Percentiles rank a stretch among this genome's conserved stretches.
Evolutionary conservation across 2,113 vertebrate species (phyloP).

Genomic region (Poeciliopsis turrubarensis): DNA sequence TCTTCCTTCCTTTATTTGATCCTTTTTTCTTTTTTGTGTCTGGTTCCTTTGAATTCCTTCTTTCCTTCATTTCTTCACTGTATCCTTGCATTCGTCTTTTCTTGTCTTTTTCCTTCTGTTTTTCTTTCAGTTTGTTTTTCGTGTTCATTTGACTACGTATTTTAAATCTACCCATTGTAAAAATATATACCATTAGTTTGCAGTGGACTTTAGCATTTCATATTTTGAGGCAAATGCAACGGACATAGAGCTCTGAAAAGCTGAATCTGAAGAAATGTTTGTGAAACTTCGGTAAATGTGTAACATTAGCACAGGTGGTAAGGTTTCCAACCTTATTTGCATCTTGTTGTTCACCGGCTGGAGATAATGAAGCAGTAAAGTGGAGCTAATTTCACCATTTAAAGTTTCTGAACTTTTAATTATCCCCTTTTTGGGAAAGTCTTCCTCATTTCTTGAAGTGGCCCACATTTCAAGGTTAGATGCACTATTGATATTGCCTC

Average conservation of each 20-base stretch:
- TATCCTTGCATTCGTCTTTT: too few relatives aligned
- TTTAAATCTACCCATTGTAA: too few relatives aligned
- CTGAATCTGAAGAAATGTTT: not conserved
- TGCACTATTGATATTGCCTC: slow-evolving; percentile 70
- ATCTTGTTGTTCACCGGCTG: slow-evolving; percentile 19
- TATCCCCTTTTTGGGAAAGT: slow-evolving; percentile 60
- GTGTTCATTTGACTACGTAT: too few relatives aligned
- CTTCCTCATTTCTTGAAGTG: slow-evolving; percentile 74
- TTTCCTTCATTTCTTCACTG: too few relatives aligned
- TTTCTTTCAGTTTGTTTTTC: too few relatives aligned
- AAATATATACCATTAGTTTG: not conserved
- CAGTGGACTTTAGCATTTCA: not conserved
- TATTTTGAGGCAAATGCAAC: not conserved
- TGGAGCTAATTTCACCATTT: slow-evolving; percentile 62
- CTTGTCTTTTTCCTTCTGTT: too few relatives aligned
- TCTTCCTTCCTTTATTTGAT: too few relatives aligned
- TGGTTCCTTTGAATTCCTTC: not conserved
- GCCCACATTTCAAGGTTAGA: slow-evolving; percentile 67
- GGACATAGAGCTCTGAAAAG: not conserved
- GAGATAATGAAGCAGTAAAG: slow-evolving; percentile 44
- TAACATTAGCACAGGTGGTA: not conserved
- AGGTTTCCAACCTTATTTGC: slow-evolving; percentile 34
- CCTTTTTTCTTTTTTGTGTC: too few relatives aligned
- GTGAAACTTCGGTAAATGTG: not conserved
- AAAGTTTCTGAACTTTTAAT: slow-evolving; percentile 59